phyloP scores from a whole-genome alignment of 2,797 vertebrate genomes.

The Eutrigla gurnardus region DNA sequence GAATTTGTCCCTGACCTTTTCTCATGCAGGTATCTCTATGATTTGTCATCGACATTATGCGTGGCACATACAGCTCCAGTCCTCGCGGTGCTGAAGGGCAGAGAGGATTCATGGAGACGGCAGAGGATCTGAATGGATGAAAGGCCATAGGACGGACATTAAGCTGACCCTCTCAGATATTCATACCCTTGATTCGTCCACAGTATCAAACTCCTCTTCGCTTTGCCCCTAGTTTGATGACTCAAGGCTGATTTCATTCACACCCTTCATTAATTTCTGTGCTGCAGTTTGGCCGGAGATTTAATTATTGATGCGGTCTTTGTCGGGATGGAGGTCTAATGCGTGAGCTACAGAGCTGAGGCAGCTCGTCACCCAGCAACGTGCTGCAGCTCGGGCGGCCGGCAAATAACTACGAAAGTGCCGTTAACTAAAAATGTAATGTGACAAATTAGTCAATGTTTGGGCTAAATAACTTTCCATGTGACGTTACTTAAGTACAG shows the following conservation, averaged over 20 bases:
- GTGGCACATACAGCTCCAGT: neutral
- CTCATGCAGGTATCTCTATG: constrained; percentile 3
- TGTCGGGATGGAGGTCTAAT: constrained; percentile 69
- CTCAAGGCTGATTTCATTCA: constrained; percentile 75
- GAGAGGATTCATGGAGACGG: constrained; percentile 15
- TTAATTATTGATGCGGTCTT: constrained; percentile 82
- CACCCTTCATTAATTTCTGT: constrained; percentile 74
- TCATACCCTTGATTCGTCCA: constrained; percentile 45
- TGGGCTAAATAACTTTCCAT: too few species aligned
- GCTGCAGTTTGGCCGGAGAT: constrained; percentile 73
- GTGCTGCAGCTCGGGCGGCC: constrained; percentile 16
- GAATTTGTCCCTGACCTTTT: constrained; percentile 33
- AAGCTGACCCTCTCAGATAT: constrained; percentile 51
- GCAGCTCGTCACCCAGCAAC: constrained; percentile 25
- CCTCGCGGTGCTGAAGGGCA: constrained; percentile 18
- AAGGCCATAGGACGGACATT: constrained; percentile 35
- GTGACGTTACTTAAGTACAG: too few species aligned
- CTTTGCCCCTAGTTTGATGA: constrained; percentile 65
- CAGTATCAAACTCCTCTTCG: constrained; percentile 58
- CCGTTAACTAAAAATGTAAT: too few species aligned
- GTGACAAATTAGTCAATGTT: too few species aligned
- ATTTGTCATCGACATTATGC: constrained; percentile 15
- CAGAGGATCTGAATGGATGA: constrained; percentile 23
- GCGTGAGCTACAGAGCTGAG: constrained; percentile 47
- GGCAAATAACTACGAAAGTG: neutral